Base-by-base conservation (phyloP, 2,888 invertebrate species). In the Thymelicus lineola region DNA sequence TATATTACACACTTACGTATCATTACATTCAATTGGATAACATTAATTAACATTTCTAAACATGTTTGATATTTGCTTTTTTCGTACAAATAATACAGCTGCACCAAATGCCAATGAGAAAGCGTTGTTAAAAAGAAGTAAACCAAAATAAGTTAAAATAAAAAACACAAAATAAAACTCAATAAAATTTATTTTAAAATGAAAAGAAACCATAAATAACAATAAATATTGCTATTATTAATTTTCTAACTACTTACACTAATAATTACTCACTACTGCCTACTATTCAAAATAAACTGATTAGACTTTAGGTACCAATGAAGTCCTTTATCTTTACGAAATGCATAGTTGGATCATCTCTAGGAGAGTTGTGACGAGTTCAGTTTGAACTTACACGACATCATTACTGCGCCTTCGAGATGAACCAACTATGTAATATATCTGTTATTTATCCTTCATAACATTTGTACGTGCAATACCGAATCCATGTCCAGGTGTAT, bases 401-500 rank as follows among this genome's bases (percentile, higher is more conserved):
- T 38, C 35, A 45, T 28, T 45, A 35, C 9, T 10, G 36, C 58
- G 58, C 55, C 55, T 36, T 46, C 38, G 35, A 64, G 36, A 61
- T 36, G 46, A 45, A 46, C 57, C 46, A 62, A 68, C 68, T 68
- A 48, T 38, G 46, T 57, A 28, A 28, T 3, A 63, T 69, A 63
- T 20, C 36, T 50, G 58, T 48, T 63, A 69, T 62, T 74, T 73
- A 50, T 70, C 73, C 75, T 74, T 71, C 66, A 68, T 57, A 63
- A 60, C 50, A 67, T 35, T 55, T 38, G 38, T 28, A n/a, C 35
- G 69, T n/a, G 63, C 71, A 55, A 73, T 69, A 70, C 91, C 91
- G 71, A 92, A 92, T 9, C 85, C 86, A 69, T 86, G 83, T 12
- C 82, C 84, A 7, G 89, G 87, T 0, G 75, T 78, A 66, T 94